These are phyloP conservation scores for Drosophila pullipes DNA, from an alignment of 2,888 invertebrate species.

Conservation along the genomic window DNA sequence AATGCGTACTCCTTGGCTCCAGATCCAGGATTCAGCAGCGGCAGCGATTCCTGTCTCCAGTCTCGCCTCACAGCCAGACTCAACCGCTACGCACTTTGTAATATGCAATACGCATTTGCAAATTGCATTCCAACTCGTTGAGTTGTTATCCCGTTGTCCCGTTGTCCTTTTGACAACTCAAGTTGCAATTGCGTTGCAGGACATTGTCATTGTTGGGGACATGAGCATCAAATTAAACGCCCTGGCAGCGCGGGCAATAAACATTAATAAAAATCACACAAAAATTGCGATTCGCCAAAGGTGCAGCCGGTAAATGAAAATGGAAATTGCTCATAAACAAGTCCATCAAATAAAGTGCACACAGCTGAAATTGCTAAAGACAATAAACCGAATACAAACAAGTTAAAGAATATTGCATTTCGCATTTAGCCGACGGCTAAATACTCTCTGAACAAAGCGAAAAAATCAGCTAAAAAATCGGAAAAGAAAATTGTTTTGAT, in stretches of 20 bases:
- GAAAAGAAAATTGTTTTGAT: background rate
- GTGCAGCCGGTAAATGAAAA: slow-evolving; percentile 47
- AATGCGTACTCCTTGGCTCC: slow-evolving; percentile 31
- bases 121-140: slow-evolving; percentile 66
- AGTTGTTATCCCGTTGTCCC: slow-evolving; percentile 17
- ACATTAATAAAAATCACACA: slow-evolving; percentile 80
- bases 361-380: slow-evolving; percentile 60
- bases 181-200: slow-evolving; percentile 61
- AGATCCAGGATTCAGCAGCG: slow-evolving; percentile 4
- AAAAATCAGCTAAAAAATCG: background rate
- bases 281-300: slow-evolving; percentile 68
- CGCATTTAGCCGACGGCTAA: fast-evolving
- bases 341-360: slow-evolving; percentile 80
- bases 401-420: background rate
- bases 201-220: slow-evolving; percentile 29
- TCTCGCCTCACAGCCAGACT: slow-evolving; percentile 1
- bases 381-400: slow-evolving; percentile 44
- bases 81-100: slow-evolving; percentile 44
- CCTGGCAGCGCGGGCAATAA: slow-evolving; percentile 53
- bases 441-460: background rate
- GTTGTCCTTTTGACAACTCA: slow-evolving; percentile 18
- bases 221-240: slow-evolving; percentile 72
- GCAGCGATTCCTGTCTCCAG: background rate
- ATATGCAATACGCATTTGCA: slow-evolving; percentile 69
- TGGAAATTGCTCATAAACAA: slow-evolving; percentile 75